phyloP scores from a whole-genome alignment of 2,888 invertebrate species.

The Thymelicus sylvestris region DNA sequence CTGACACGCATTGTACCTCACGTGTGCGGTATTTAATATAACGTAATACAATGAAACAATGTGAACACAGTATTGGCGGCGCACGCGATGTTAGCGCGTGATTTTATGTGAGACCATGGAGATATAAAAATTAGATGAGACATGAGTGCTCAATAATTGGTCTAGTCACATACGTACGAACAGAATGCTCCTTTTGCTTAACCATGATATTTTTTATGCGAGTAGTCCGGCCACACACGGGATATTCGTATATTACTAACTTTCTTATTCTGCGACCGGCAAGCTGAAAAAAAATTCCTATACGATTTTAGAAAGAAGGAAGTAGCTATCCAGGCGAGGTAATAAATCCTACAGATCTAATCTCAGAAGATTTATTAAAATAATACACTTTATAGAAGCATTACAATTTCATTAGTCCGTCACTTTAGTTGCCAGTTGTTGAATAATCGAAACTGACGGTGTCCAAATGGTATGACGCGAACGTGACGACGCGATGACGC shows the following conservation, averaged over 20 bases:
- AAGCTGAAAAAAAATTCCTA: too few relatives aligned
- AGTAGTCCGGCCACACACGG: too few relatives aligned
- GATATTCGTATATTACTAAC: too few relatives aligned
- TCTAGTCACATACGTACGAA: too few relatives aligned
- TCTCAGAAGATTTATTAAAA: too few relatives aligned
- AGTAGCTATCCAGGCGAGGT: too few relatives aligned
- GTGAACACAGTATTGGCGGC: constrained; percentile 2
- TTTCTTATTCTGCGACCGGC: too few relatives aligned
- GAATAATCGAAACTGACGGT: background rate
- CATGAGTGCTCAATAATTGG: background rate
- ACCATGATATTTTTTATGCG: too few relatives aligned
- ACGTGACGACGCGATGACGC: background rate
- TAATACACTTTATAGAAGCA: too few relatives aligned
- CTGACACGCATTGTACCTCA: constrained; percentile 9
- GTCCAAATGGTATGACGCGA: constrained; percentile 7
- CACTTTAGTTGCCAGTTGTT: background rate
- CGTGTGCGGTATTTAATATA: constrained; percentile 9
- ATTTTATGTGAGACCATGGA: background rate
- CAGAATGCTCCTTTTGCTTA: too few relatives aligned
- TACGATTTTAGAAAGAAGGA: too few relatives aligned
- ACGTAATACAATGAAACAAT: constrained; percentile 19
- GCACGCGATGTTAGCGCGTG: constrained; percentile 10
- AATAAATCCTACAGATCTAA: too few relatives aligned
- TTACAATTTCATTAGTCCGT: background rate
- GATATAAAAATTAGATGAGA: background rate